phyloP scores from a whole-genome alignment of 2,888 invertebrate species.

The Antheraea yamamai region DNA sequence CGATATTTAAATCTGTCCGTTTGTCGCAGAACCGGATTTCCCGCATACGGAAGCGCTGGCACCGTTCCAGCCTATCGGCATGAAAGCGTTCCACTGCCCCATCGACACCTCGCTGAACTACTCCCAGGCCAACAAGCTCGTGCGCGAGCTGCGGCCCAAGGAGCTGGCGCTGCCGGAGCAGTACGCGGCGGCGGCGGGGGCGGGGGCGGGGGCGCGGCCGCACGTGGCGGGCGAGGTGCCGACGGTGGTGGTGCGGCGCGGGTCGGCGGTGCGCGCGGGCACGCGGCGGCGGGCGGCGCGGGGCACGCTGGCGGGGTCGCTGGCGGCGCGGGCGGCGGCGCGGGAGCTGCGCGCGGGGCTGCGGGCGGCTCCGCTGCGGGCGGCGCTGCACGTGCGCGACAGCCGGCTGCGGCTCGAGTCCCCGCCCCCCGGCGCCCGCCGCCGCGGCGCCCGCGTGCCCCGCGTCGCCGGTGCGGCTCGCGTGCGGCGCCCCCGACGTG shows the following conservation, averaged over 20 bases:
- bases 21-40: constrained; percentile 94
- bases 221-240: constrained; percentile 44
- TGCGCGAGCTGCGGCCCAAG: constrained; percentile 94
- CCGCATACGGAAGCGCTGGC: constrained; percentile 95
- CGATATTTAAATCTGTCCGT: not conserved
- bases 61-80: constrained; percentile 96
- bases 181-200: constrained; percentile 81
- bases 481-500: constrained; percentile 91
- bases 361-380: constrained; percentile 88
- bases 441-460: constrained; percentile 72
- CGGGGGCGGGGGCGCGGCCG: constrained; percentile 20
- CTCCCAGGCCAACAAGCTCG: constrained; percentile 93
- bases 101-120: constrained; percentile 98
- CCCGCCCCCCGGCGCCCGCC: constrained; percentile 47
- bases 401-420: constrained; percentile 75
- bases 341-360: constrained; percentile 46
- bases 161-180: constrained; percentile 94
- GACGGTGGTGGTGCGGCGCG: constrained; percentile 50
- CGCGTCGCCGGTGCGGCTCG: constrained; percentile 77
- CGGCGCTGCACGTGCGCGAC: constrained; percentile 89
- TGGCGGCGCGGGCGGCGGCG: constrained; percentile 41
- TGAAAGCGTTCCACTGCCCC: constrained; percentile 97
- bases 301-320: constrained; percentile 44
- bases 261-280: constrained; percentile 45
- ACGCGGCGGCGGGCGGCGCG: constrained; percentile 45